Evolutionary conservation across 2,888 invertebrate genomes (phyloP).

Genomic region (Hipparchia sbordonii): DNA sequence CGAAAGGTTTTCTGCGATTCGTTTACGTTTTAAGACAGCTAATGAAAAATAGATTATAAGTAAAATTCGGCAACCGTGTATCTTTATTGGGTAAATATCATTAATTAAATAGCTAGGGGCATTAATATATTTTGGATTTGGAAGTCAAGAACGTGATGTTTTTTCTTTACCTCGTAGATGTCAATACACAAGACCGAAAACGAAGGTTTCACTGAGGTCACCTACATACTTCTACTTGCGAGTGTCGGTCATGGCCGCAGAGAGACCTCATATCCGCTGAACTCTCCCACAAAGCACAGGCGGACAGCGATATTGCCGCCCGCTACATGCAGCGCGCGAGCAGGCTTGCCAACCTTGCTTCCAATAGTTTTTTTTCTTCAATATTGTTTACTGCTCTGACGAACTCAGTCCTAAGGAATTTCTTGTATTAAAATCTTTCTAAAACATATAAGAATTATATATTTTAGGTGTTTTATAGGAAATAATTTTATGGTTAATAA

Average conservation of each 20-base stretch:
- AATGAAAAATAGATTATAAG: neutral
- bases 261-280: conserved; percentile 64
- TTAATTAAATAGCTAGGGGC: neutral
- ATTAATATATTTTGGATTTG: conserved; percentile 24
- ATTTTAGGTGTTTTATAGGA: no score
- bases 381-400: no score
- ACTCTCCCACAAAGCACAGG: conserved; percentile 41
- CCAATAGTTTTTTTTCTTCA: no score
- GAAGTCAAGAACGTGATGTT: conserved; percentile 40
- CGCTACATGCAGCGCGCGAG: neutral
- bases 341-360: no score
- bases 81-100: neutral
- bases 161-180: conserved; percentile 55
- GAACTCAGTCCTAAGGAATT: no score
- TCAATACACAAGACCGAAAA: conserved; percentile 68
- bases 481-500: no score
- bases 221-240: conserved; percentile 70
- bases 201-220: conserved; percentile 74
- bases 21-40: no score
- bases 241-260: conserved; percentile 71
- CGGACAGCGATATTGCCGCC: conserved; percentile 42
- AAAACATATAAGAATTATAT: no score
- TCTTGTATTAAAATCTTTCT: no score
- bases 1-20: no score
- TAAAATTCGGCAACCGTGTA: neutral